Percentiles rank a stretch among this genome's conserved stretches.
Conservation (phyloP, 2,888 invertebrate genomes). For the Atherix ibis region DNA sequence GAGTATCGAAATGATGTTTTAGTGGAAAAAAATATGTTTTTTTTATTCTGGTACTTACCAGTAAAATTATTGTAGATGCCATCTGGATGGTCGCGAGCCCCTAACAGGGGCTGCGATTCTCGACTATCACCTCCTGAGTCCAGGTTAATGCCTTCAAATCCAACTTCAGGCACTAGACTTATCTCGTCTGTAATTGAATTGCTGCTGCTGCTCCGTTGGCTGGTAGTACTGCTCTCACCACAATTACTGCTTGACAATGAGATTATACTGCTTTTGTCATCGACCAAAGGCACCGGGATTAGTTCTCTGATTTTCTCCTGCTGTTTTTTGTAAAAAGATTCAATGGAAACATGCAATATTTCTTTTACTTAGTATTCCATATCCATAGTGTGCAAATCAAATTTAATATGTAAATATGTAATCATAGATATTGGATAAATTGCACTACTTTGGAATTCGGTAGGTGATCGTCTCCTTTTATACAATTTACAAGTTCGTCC, state of each 20-base stretch:
- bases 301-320: not conserved
- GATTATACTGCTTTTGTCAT: slow-evolving; percentile 42
- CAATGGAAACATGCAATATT: no score
- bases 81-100: slow-evolving; percentile 59
- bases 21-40: not conserved
- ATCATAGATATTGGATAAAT: no score
- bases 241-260: slow-evolving; percentile 38
- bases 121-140: slow-evolving; percentile 71
- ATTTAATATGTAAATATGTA: no score
- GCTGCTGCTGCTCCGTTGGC: slow-evolving; percentile 23
- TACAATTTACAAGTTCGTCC: slow-evolving; percentile 26
- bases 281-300: slow-evolving; percentile 19
- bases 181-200: slow-evolving; percentile 36
- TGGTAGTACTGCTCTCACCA: slow-evolving; percentile 14
- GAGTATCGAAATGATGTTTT: not conserved
- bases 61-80: slow-evolving; percentile 72
- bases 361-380: no score
- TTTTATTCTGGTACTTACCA: slow-evolving; percentile 37
- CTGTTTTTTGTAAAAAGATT: no score
- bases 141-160: slow-evolving; percentile 62
- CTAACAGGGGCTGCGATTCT: slow-evolving; percentile 88
- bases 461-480: slow-evolving; percentile 1
- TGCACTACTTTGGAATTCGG: not conserved
- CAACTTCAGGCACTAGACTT: slow-evolving; percentile 66
- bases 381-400: not conserved